Evolutionary conservation across 2,113 vertebrate species (phyloP).

Genomic region (Coracopsis vasa): DNA sequence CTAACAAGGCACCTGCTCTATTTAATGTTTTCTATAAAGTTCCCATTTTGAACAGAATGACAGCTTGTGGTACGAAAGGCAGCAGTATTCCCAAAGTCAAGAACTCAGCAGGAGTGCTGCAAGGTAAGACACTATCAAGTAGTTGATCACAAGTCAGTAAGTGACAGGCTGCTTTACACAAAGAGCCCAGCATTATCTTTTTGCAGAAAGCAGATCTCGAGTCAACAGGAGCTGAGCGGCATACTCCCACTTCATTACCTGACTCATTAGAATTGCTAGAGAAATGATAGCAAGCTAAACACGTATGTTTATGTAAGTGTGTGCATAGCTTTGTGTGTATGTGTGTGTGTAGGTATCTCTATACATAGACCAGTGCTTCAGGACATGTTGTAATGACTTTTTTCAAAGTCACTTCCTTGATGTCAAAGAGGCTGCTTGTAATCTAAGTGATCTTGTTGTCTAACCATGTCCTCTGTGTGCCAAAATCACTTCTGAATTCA

Average conservation of each 20-base stretch:
- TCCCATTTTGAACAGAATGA: neutral
- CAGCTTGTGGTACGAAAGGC: neutral
- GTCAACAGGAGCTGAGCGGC: neutral
- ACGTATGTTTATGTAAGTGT: fast-evolving
- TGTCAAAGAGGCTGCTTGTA: neutral
- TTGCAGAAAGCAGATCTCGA: neutral
- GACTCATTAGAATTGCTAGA: neutral
- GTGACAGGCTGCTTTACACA: neutral
- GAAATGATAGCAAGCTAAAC: neutral
- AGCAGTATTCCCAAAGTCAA: neutral
- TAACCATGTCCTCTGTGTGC: fast-evolving
- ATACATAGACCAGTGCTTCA: neutral
- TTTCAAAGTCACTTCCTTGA: neutral
- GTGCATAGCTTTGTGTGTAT: neutral
- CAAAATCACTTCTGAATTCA: neutral
- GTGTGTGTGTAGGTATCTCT: too few relatives aligned
- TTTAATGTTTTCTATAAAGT: neutral
- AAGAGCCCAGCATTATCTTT: neutral
- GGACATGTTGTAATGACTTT: neutral
- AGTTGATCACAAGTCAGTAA: neutral
- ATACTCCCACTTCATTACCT: neutral
- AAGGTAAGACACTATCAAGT: neutral
- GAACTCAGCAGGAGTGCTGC: neutral
- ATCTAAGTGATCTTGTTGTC: neutral
- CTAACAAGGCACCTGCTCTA: neutral